phyloP scores from a whole-genome alignment of 1,140 invertebrate species.

The Drosophila aff. region DNA sequence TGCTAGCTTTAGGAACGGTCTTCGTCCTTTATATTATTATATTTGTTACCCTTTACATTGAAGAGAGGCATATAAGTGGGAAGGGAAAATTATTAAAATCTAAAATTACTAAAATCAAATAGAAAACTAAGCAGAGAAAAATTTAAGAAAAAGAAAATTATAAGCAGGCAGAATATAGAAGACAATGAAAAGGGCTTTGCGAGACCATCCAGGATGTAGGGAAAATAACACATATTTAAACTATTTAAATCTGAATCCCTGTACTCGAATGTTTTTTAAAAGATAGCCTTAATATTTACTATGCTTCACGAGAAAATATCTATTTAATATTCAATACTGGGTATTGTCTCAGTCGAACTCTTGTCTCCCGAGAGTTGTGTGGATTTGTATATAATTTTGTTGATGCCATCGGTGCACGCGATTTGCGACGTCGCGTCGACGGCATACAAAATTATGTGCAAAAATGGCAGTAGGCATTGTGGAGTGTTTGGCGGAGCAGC shows the following conservation, averaged over 20 bases:
- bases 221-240: too few species aligned
- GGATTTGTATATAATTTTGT: conserved; percentile 68
- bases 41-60: conserved; percentile 29
- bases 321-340: not conserved
- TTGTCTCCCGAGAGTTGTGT: conserved; percentile 2
- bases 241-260: not conserved
- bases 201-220: too few species aligned
- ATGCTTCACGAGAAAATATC: not conserved
- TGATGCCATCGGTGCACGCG: conserved; percentile 77
- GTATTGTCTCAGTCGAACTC: conserved; percentile 17
- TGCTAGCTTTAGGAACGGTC: conserved; percentile 34
- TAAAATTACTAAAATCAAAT: not conserved
- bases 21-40: conserved; percentile 46
- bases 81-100: not conserved
- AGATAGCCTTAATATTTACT: not conserved
- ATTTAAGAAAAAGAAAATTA: not conserved
- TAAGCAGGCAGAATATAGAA: too few species aligned
- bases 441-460: conserved; percentile 79
- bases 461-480: conserved; percentile 78
- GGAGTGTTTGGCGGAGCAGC: conserved; percentile 61
- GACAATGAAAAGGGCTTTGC: too few species aligned
- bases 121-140: too few species aligned
- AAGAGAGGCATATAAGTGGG: not conserved
- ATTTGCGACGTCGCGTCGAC: conserved; percentile 64
- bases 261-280: not conserved